Conservation (phyloP, 2,888 invertebrate genomes). For the Andrena haemorrhoa region DNA sequence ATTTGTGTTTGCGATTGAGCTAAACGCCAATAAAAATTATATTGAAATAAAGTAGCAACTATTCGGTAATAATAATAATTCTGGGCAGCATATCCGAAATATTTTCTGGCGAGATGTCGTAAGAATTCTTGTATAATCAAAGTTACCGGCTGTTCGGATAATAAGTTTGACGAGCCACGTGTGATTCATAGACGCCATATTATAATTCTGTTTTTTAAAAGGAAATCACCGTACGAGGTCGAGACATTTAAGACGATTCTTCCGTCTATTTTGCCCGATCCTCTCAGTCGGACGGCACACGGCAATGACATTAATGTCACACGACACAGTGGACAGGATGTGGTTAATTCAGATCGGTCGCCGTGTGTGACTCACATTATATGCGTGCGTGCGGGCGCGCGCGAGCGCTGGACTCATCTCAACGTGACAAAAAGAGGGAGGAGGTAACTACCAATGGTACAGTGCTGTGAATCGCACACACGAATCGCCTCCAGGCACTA, state of each 20-base stretch:
- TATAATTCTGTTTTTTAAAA: constrained; percentile 1
- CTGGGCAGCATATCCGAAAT: not conserved
- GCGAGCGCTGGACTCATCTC: constrained; percentile 57
- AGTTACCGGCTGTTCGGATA: not conserved
- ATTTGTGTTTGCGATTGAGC: no score
- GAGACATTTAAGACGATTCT: constrained; percentile 64
- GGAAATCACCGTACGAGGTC: constrained; percentile 28
- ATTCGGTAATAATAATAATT: not conserved
- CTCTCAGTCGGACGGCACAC: constrained; percentile 65
- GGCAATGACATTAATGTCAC: constrained; percentile 81
- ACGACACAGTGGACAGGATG: constrained; percentile 82
- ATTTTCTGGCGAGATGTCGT: no score
- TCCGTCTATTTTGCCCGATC: constrained; percentile 68
- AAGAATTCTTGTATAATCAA: not conserved
- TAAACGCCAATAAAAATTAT: no score
- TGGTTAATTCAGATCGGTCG: constrained; percentile 82
- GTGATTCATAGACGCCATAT: not conserved
- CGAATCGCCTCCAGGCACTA: constrained; percentile 66
- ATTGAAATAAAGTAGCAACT: not conserved
- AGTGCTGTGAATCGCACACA: constrained; percentile 71
- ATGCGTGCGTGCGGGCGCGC: constrained; percentile 22
- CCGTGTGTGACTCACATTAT: constrained; percentile 78
- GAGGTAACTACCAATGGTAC: constrained; percentile 73
- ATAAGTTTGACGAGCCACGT: not conserved
- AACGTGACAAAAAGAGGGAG: constrained; percentile 56